A percentile compares a stretch with the other conserved stretches of the same genome.
These are phyloP conservation scores for Scaeva pyrastri DNA, from an alignment of 2,888 invertebrate species.

Conservation along the genomic window DNA sequence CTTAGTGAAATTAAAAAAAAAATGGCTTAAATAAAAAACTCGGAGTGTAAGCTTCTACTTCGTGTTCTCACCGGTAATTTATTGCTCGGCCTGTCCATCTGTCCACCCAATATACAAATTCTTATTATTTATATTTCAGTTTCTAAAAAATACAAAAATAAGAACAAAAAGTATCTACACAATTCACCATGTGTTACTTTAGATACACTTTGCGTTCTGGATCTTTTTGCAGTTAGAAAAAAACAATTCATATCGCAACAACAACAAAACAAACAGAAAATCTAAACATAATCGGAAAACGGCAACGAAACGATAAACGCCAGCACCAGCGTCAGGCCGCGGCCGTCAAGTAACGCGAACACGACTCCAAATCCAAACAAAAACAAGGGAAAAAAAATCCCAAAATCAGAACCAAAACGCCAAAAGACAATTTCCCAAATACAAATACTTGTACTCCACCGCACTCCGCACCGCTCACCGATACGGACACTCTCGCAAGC, in stretches of 20 bases:
- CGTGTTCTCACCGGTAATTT: conserved; percentile 66
- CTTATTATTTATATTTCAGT: conserved; percentile 53
- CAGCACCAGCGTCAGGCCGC: background rate
- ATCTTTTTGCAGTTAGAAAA: conserved; percentile 39
- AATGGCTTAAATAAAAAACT: background rate
- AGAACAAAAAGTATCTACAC: conserved; percentile 10
- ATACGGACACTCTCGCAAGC: too few relatives aligned
- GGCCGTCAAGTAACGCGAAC: background rate
- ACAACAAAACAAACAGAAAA: conserved; percentile 27
- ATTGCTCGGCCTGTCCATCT: conserved; percentile 58
- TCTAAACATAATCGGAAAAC: conserved; percentile 14
- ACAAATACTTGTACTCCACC: background rate
- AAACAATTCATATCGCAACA: conserved; percentile 15
- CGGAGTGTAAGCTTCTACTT: conserved; percentile 5
- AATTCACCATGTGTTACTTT: conserved; percentile 49
- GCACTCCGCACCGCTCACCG: background rate
- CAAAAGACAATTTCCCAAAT: conserved; percentile 1
- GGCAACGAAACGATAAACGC: background rate
- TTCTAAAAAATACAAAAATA: conserved; percentile 26
- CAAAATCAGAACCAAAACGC: background rate
- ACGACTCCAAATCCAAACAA: conserved; percentile 14
- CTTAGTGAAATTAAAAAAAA: too few relatives aligned
- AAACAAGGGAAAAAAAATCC: background rate
- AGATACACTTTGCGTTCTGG: background rate
- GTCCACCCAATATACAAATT: conserved; percentile 51